Evolutionary conservation across 2,888 invertebrate genomes (phyloP).

Genomic region (Dolomedes plantarius): DNA sequence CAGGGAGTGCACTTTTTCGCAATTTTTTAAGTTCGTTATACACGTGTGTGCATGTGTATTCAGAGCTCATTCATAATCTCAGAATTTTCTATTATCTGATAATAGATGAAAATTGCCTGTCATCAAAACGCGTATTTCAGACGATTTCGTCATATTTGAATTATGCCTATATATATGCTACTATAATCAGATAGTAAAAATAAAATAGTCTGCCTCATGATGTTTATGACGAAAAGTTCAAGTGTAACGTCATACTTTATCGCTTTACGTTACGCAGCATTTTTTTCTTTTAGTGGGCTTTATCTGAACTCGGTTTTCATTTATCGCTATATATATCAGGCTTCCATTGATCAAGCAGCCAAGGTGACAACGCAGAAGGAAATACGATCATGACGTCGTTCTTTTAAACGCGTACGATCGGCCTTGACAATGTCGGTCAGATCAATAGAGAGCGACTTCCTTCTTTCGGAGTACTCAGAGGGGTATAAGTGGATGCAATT

Average conservation of each 20-base stretch:
- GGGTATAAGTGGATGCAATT: not conserved
- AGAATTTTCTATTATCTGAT: no score
- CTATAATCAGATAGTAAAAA: no score
- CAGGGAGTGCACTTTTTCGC: no score
- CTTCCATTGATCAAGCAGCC: not conserved
- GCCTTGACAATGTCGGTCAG: slow-evolving; percentile 6
- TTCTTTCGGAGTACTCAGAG: not conserved
- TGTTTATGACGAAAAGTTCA: not conserved
- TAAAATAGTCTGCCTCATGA: not conserved
- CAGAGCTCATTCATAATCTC: no score
- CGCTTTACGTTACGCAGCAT: not conserved
- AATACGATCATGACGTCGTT: not conserved
- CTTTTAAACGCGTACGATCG: not conserved
- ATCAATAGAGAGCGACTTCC: slow-evolving; percentile 1
- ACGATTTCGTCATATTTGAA: no score
- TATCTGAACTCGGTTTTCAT: not conserved
- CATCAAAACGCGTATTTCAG: no score
- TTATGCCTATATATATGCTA: no score
- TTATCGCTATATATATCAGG: not conserved
- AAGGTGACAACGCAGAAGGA: slow-evolving; percentile 2
- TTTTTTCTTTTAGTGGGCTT: not conserved
- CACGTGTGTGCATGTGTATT: no score
- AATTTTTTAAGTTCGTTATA: no score
- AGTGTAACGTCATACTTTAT: not conserved
- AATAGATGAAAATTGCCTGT: no score